Evolutionary conservation across 1,140 invertebrate species (phyloP).

Genomic region (Eriocheir sinensis): DNA sequence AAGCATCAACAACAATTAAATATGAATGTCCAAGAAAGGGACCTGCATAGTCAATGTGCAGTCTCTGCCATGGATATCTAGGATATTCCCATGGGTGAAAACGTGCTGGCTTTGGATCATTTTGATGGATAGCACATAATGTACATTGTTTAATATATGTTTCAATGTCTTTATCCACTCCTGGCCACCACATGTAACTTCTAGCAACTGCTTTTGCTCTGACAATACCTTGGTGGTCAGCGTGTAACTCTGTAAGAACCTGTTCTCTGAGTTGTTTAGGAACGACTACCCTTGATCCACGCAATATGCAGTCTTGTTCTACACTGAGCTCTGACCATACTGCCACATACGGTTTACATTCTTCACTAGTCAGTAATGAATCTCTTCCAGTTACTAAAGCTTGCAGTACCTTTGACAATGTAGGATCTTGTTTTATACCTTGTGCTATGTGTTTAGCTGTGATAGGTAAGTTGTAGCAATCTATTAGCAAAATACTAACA

Average conservation of each 20-base stretch:
- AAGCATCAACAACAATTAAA: conserved; percentile 55
- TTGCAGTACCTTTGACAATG: conserved; percentile 30
- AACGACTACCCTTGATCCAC: conserved; percentile 27
- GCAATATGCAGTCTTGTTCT: conserved; percentile 32
- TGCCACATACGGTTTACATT: conserved; percentile 46
- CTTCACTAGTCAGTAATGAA: background rate
- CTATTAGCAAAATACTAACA: background rate
- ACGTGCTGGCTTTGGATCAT: background rate
- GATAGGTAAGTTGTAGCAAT: conserved; percentile 13
- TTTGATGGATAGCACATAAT: conserved; percentile 29
- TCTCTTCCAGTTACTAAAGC: conserved; percentile 9
- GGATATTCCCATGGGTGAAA: conserved; percentile 55
- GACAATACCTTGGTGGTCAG: conserved; percentile 58
- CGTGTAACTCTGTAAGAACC: conserved; percentile 38
- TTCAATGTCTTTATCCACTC: conserved; percentile 39
- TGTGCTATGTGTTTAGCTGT: conserved; percentile 39
- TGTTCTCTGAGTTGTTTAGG: conserved; percentile 7
- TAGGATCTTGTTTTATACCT: conserved; percentile 27
- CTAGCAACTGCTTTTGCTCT: conserved; percentile 36
- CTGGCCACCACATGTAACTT: conserved; percentile 58
- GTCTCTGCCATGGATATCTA: background rate
- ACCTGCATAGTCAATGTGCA: conserved; percentile 58
- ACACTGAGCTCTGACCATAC: background rate
- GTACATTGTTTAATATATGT: background rate
- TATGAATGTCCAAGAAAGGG: conserved; percentile 28